Percentiles rank a stretch among this genome's conserved stretches.
These are phyloP conservation scores for Merops nubicus DNA, from an alignment of 2,113 vertebrate species.

Conservation along the genomic window DNA sequence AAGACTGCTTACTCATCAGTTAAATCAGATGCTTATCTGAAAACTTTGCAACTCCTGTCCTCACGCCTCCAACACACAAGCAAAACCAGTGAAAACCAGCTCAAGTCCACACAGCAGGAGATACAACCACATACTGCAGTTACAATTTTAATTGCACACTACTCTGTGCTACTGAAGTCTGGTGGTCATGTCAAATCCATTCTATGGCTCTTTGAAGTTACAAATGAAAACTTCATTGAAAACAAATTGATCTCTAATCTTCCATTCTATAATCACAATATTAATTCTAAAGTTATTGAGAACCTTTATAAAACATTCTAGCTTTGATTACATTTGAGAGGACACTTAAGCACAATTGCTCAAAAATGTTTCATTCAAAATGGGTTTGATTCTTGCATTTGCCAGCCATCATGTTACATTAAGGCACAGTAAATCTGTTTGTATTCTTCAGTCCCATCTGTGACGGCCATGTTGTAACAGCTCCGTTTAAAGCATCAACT, in stretches of 20 bases:
- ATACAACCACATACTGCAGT: not conserved
- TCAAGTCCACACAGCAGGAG: not conserved
- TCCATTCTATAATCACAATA: not conserved
- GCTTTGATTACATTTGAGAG: not conserved
- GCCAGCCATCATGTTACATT: not conserved
- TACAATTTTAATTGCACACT: not conserved
- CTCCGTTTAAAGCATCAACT: not conserved
- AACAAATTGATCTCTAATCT: not conserved
- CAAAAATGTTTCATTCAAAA: not conserved
- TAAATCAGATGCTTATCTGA: not conserved
- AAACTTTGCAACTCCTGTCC: not conserved
- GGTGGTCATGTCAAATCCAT: not conserved
- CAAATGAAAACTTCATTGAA: not conserved
- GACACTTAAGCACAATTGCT: not conserved
- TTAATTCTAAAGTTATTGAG: not conserved
- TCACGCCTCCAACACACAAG: accelerated
- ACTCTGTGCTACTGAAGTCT: not conserved
- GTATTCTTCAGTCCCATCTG: not conserved
- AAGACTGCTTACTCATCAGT: not conserved
- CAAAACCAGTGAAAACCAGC: not conserved
- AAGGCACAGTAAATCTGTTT: not conserved
- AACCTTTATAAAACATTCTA: not conserved
- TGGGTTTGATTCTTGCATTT: not conserved
- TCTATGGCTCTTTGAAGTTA: not conserved
- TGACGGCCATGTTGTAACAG: not conserved